These are phyloP conservation scores for Parnassius orleans DNA, from an alignment of 2,888 invertebrate genomes.

Conservation along the genomic window DNA sequence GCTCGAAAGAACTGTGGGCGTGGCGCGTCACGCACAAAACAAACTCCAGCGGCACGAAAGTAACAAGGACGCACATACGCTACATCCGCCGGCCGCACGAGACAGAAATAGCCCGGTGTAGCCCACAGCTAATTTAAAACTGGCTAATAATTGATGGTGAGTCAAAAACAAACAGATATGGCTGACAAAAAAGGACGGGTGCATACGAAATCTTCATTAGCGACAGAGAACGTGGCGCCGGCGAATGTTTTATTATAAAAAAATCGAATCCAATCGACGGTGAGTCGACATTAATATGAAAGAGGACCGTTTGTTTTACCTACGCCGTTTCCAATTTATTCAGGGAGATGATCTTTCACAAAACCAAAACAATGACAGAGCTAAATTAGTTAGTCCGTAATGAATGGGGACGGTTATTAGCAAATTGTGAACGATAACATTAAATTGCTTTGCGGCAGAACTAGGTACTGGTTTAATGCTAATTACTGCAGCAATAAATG, in stretches of 20 bases:
- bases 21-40: constrained; percentile 79
- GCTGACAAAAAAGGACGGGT: constrained; percentile 76
- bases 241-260: constrained; percentile 56
- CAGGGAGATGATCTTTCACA: constrained; percentile 60
- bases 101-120: constrained; percentile 61
- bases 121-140: constrained; percentile 73
- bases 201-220: constrained; percentile 72
- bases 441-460: constrained; percentile 56
- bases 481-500: constrained; percentile 63
- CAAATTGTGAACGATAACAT: constrained; percentile 66
- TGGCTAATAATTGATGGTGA: constrained; percentile 77
- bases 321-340: constrained; percentile 62
- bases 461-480: constrained; percentile 45
- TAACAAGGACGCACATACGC: constrained; percentile 51
- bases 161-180: constrained; percentile 79
- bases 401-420: constrained; percentile 65
- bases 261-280: constrained; percentile 62
- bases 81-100: constrained; percentile 35
- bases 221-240: constrained; percentile 63
- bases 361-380: constrained; percentile 66
- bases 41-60: constrained; percentile 63
- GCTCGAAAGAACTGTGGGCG: constrained; percentile 57
- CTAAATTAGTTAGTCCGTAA: constrained; percentile 53
- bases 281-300: constrained; percentile 67
- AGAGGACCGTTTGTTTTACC: constrained; percentile 47